phyloP scores from a whole-genome alignment of 2,797 vertebrate genomes.

The Botia kubotai region DNA sequence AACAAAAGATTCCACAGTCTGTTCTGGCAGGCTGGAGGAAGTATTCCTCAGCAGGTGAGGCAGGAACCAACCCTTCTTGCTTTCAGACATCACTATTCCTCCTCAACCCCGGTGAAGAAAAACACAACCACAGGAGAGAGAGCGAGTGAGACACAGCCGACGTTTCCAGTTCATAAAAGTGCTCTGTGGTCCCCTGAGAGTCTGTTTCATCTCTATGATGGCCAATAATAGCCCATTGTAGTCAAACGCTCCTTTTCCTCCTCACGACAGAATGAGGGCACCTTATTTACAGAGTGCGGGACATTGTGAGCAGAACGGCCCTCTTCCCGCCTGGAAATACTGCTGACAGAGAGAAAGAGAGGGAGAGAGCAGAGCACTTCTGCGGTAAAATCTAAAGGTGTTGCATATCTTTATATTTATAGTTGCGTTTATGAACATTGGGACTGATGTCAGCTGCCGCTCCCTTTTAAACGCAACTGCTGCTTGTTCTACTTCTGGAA shows the following conservation, averaged over 20 bases:
- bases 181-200: conserved; percentile 84
- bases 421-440: conserved; percentile 75
- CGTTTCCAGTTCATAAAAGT: conserved; percentile 86
- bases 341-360: conserved; percentile 78
- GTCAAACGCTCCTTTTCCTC: conserved; percentile 87
- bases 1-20: conserved; percentile 3
- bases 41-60: background rate
- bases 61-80: background rate
- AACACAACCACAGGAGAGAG: conserved; percentile 45
- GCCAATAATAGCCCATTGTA: conserved; percentile 91
- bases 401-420: conserved; percentile 78
- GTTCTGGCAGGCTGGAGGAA: background rate
- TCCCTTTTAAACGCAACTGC: conserved; percentile 62
- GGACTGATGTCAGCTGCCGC: conserved; percentile 68
- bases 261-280: conserved; percentile 86
- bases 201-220: conserved; percentile 88
- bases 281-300: conserved; percentile 84
- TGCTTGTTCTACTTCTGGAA: conserved; percentile 63
- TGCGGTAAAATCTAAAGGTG: conserved; percentile 76
- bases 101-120: conserved; percentile 26
- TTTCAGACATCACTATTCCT: background rate
- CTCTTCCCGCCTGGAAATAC: conserved; percentile 72
- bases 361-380: conserved; percentile 47
- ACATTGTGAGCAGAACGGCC: conserved; percentile 77
- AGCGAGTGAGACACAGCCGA: conserved; percentile 82